Evolutionary conservation across 2,797 vertebrate species (phyloP).

Genomic region (Lindbergichthys nudifrons): DNA sequence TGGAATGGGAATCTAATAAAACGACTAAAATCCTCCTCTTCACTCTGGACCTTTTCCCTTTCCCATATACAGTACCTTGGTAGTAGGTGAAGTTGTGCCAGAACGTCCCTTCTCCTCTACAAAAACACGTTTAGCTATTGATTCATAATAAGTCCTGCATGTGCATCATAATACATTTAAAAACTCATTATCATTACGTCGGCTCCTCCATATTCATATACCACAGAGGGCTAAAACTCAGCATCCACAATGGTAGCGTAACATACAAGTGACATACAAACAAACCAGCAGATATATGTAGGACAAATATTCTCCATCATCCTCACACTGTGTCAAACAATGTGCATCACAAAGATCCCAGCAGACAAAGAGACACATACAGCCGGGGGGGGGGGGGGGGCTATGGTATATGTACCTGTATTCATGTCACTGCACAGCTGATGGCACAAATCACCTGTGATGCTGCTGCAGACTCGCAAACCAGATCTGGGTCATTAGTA

Average conservation of each 20-base stretch:
- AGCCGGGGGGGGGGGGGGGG: not conserved
- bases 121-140: conserved; percentile 5
- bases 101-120: not conserved
- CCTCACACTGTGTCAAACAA: conserved; percentile 7
- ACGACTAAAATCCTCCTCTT: too few species aligned
- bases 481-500: conserved; percentile 68
- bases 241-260: not conserved
- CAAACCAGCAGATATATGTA: not conserved
- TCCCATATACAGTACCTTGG: not conserved
- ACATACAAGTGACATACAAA: conserved; percentile 20
- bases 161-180: not conserved
- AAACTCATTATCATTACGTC: not conserved
- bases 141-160: not conserved
- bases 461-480: conserved; percentile 41
- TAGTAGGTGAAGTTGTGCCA: not conserved
- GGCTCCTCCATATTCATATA: conserved; percentile 10
- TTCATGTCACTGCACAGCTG: conserved; percentile 61
- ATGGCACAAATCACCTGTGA: conserved; percentile 66
- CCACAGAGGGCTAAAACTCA: conserved; percentile 15
- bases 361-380: conserved; percentile 43
- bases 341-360: conserved; percentile 18
- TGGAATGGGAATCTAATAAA: too few species aligned
- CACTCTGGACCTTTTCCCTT: too few species aligned
- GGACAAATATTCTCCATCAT: conserved; percentile 28
- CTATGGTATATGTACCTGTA: conserved; percentile 19